phyloP scores from a whole-genome alignment of 2,797 vertebrate species.

The Poecilia wingei region DNA sequence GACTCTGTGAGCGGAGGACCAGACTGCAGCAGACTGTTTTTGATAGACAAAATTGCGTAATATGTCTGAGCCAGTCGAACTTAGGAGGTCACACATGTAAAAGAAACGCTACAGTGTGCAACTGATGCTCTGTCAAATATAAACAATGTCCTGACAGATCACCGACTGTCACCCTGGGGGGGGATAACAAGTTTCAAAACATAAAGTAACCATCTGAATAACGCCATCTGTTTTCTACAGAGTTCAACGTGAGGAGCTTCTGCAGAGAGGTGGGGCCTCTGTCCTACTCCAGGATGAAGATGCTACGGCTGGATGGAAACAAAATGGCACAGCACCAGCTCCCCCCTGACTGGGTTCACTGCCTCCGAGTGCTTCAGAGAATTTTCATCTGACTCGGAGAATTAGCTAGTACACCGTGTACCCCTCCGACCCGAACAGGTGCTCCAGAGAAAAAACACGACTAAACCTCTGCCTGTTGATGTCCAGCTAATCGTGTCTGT shows the following conservation, averaged over 20 bases:
- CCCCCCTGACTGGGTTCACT: conserved; percentile 80
- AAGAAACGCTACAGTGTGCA: conserved; percentile 29
- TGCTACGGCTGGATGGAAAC: conserved; percentile 83
- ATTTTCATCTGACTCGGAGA: conserved; percentile 73
- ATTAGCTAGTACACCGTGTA: background rate
- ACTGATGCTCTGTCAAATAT: conserved; percentile 18
- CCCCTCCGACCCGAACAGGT: conserved; percentile 1
- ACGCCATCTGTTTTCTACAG: conserved; percentile 55
- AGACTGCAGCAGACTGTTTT: conserved; percentile 24
- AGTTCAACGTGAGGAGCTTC: conserved; percentile 80
- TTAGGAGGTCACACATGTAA: conserved; percentile 10
- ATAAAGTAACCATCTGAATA: conserved; percentile 2
- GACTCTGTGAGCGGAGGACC: conserved; percentile 12
- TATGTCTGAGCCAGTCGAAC: background rate
- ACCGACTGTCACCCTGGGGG: conserved; percentile 7
- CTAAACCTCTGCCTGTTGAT: conserved; percentile 4
- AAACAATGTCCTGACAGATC: conserved; percentile 12
- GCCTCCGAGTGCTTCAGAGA: conserved; percentile 75
- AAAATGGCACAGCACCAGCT: conserved; percentile 74
- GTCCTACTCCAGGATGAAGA: conserved; percentile 80
- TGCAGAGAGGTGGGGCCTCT: conserved; percentile 76
- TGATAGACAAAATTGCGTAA: background rate
- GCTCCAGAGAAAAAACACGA: background rate
- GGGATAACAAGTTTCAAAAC: conserved; percentile 11
- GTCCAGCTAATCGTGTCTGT: conserved; percentile 2